phyloP scores from a whole-genome alignment of 1,140 invertebrate genomes.

The Drusus annulatus region DNA sequence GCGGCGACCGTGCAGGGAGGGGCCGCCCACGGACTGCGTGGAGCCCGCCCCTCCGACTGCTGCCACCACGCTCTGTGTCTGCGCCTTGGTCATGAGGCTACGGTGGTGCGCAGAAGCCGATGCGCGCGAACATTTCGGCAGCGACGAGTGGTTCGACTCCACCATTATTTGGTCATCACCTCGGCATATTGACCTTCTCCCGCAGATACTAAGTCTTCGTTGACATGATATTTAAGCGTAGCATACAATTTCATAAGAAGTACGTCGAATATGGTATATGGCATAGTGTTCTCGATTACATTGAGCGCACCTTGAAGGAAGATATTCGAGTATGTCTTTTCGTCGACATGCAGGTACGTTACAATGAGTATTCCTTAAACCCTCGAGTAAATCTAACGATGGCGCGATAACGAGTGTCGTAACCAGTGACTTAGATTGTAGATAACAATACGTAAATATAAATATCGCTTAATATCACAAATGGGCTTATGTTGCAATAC shows the following conservation, averaged over 20 bases:
- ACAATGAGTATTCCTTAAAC: neutral
- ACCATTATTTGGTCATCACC: conserved; percentile 72
- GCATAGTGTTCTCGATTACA: neutral
- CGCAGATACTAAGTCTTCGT: neutral
- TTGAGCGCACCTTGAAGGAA: no score
- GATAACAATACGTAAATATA: conserved; percentile 13
- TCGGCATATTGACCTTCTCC: conserved; percentile 58
- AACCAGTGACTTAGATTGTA: neutral
- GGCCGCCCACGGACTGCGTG: conserved; percentile 62
- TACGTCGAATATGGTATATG: neutral
- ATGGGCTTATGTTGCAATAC: conserved; percentile 10
- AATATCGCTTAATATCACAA: conserved; percentile 41
- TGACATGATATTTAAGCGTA: neutral
- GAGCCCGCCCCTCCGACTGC: conserved; percentile 60
- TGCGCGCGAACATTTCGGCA: conserved; percentile 68
- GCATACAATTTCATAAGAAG: neutral
- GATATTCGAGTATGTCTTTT: no score
- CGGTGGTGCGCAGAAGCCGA: conserved; percentile 64
- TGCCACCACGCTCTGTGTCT: conserved; percentile 61
- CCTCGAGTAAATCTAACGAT: neutral
- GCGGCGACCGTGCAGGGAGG: conserved; percentile 73
- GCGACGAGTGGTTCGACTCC: conserved; percentile 70
- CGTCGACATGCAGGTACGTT: no score
- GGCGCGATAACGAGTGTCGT: neutral
- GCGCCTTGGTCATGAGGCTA: conserved; percentile 56